phyloP scores from a whole-genome alignment of 1,140 invertebrate species.

The Dysdera silvatica region DNA sequence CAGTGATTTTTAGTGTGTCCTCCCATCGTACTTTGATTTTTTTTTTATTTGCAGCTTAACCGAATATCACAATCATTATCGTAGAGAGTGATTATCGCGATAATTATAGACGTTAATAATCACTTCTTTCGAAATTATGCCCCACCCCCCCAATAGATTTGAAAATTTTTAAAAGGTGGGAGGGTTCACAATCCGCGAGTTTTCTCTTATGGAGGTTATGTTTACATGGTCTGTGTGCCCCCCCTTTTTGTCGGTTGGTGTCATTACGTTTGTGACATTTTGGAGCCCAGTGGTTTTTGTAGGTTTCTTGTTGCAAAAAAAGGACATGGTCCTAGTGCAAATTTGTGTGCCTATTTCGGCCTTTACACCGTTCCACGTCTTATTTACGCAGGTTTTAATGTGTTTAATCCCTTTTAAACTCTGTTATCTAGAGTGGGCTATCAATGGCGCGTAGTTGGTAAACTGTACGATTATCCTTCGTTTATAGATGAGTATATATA shows the following conservation, averaged over 20 bases:
- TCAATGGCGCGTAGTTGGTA: not conserved
- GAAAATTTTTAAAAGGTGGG: slow-evolving; percentile 13
- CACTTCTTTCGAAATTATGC: not conserved
- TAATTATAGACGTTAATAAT: slow-evolving; percentile 6
- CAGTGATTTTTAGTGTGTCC: no score
- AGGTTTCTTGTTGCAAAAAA: slow-evolving; percentile 21
- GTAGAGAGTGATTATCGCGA: no score
- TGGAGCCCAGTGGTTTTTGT: slow-evolving; percentile 26
- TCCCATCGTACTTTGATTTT: no score
- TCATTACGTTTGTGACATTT: slow-evolving; percentile 23
- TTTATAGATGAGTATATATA: no score
- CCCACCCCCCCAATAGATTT: not conserved
- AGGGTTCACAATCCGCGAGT: slow-evolving; percentile 12
- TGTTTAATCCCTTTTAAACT: not conserved
- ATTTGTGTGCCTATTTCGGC: slow-evolving; percentile 16
- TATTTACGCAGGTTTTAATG: slow-evolving; percentile 11
- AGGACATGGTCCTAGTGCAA: slow-evolving; percentile 24
- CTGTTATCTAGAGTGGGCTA: slow-evolving; percentile 1
- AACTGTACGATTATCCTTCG: no score
- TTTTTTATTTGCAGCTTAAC: no score
- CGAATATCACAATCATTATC: no score
- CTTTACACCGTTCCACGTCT: slow-evolving; percentile 12
- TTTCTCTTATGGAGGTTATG: not conserved
- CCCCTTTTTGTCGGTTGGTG: no score
- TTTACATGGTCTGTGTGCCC: no score